Evolutionary conservation across 2,113 vertebrate genomes (phyloP), one percentile per base, ranked within the genome.

Genomic region (Strix uralensis): DNA sequence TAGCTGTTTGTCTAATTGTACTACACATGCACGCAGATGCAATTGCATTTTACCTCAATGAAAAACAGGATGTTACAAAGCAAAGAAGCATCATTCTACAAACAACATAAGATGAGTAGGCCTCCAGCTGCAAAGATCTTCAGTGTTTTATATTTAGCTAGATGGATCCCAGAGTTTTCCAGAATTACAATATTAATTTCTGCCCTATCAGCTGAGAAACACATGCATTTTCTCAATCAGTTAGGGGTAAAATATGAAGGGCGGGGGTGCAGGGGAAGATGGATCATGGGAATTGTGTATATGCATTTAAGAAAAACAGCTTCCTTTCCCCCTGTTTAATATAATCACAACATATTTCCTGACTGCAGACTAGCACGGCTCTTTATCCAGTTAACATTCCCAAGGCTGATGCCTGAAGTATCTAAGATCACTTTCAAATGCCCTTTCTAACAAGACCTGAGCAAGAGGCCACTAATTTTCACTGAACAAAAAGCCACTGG

Each of bases 401-500:
- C 91, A 92, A 81, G 83, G 92, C 96, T 97, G 97, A 97, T 96
- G 97, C 94, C 96, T 98, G 90, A 97, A 98, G 97, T 97, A 95
- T 95, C 97, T 96, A 95, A 97, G 98, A 98, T 98, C 98, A 98
- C 98, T 98, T 98, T 98, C 98, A 98, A 98, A 98, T 97, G 97
- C 98, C 98, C 98, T 98, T 98, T 98, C 98, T 98, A 98, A 98
- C 97, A 98, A 98, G 98, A 98, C 97, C 97, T 94, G 98, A 98
- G 98, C 98, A 97, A 98, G 97, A 98, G 97, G 98, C 98, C 98
- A 98, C 98, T 98, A 94, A 98, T 98, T 98, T 98, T 98, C 96
- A 97, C 89, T 82, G 98, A 98, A 98, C 97, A 98, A 98, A 98
- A 98, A 98, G 98, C 98, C 98, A 98, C 98, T 96, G 98, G 98